A percentile compares a stretch with the other conserved stretches of the same genome.
phyloP scores from a whole-genome alignment of 92 coral and sea anemone genomes.

The Bergia sp. region DNA sequence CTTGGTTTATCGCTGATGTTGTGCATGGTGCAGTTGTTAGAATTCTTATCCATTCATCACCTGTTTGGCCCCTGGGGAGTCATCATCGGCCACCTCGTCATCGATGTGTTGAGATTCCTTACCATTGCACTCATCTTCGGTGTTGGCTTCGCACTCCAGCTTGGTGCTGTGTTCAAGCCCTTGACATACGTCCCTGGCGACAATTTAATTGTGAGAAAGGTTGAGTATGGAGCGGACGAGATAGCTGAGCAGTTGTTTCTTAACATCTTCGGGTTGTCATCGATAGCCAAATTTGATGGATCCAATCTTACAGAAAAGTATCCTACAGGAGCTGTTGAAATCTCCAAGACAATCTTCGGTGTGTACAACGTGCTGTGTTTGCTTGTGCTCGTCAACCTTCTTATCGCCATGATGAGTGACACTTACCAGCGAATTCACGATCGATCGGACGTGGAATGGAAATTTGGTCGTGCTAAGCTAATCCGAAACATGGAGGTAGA shows the following conservation, averaged over 20 bases:
- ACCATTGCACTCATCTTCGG: conserved; percentile 81
- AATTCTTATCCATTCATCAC: conserved; percentile 91
- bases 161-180: conserved; percentile 90
- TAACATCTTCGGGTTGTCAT: conserved; percentile 82
- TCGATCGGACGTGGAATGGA: conserved; percentile 94
- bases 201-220: conserved; percentile 6
- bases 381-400: conserved; percentile 84
- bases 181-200: conserved; percentile 17
- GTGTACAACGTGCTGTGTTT: conserved; percentile 82
- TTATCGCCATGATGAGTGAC: conserved; percentile 99
- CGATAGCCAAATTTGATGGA: conserved; percentile 45
- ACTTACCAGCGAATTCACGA: conserved; percentile 93
- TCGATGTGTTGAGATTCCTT: conserved; percentile 87
- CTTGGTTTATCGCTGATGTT: conserved; percentile 83
- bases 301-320: not conserved
- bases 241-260: conserved; percentile 79
- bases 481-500: conserved; percentile 94
- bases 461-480: conserved; percentile 90
- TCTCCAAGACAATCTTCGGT: conserved; percentile 85
- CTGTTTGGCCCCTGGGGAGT: conserved; percentile 99
- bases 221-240: conserved; percentile 32
- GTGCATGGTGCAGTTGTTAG: conserved; percentile 80
- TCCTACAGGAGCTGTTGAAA: conserved; percentile 32
- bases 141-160: conserved; percentile 82
- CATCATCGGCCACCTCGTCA: conserved; percentile 93